phyloP scores from a whole-genome alignment of 2,113 vertebrate genomes.

The Brevimyrus niger region DNA sequence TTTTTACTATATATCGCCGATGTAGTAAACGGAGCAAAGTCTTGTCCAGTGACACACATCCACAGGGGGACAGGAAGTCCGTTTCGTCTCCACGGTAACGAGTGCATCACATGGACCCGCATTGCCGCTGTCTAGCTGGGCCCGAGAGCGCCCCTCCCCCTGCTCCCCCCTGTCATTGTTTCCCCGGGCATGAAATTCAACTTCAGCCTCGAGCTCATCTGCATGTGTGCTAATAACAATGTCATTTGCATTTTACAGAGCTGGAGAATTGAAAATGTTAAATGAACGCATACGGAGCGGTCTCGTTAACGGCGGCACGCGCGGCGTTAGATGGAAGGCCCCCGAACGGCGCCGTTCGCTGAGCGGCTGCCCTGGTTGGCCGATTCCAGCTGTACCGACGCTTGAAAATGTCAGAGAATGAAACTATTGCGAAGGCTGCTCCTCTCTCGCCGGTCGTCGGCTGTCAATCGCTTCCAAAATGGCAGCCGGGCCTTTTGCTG shows the following conservation, averaged over 20 bases:
- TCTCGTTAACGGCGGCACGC: conserved; percentile 64
- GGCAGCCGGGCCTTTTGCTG: background rate
- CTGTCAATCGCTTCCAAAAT: background rate
- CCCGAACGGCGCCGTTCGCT: conserved; percentile 46
- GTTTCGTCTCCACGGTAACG: background rate
- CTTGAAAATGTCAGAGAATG: background rate
- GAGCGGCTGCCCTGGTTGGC: conserved; percentile 47
- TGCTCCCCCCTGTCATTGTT: background rate
- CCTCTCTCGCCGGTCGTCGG: background rate
- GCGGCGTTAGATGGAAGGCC: conserved; percentile 61
- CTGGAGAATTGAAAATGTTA: conserved; percentile 66
- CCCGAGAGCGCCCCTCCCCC: background rate
- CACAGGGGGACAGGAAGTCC: background rate
- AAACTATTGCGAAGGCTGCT: background rate
- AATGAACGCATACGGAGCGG: conserved; percentile 60
- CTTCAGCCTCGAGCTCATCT: conserved; percentile 11
- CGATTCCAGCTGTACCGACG: conserved; percentile 49
- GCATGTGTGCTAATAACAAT: conserved; percentile 46
- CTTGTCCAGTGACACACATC: background rate
- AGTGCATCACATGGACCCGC: background rate
- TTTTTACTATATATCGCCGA: background rate
- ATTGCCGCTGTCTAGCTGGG: background rate
- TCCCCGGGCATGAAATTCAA: background rate
- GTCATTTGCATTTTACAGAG: conserved; percentile 63
- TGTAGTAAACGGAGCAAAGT: background rate